Conservation (phyloP, 2,797 vertebrate species). For the Carcharodon carcharias region DNA sequence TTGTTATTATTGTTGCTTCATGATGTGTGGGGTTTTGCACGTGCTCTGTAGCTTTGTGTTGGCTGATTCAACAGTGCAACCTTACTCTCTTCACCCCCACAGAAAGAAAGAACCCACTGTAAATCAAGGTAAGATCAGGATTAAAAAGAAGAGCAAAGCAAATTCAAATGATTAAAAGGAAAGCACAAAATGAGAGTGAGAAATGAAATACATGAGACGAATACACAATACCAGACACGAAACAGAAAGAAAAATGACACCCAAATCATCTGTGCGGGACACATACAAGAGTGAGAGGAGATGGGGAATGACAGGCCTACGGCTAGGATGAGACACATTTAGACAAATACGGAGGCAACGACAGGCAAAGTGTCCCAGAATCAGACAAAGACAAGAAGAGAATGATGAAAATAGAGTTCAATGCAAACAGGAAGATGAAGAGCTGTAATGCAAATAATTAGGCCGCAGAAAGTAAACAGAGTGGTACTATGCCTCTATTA, state of each 20-base stretch:
- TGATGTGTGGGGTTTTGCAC: not conserved
- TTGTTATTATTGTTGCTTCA: not conserved
- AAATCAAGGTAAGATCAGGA: no score
- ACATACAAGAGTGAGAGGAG: not conserved
- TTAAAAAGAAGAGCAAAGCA: not conserved
- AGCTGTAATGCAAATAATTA: not conserved
- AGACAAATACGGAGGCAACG: not conserved
- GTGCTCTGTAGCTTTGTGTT: not conserved
- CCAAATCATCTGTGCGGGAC: not conserved
- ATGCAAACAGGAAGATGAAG: not conserved
- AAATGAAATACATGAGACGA: not conserved
- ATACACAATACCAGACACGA: not conserved
- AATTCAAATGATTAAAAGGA: not conserved
- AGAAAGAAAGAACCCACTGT: no score
- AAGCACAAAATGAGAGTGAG: not conserved
- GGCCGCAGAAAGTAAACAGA: not conserved
- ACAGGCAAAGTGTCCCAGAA: not conserved
- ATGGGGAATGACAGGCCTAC: not conserved
- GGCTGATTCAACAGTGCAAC: not conserved
- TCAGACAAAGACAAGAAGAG: not conserved
- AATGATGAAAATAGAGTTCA: not conserved
- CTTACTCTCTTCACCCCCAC: not conserved
- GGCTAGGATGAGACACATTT: not conserved
- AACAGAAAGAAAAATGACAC: not conserved
- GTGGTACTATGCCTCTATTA: not conserved